Evolutionary conservation across 2,113 vertebrate genomes (phyloP).

Genomic region (Monopterus albus): DNA sequence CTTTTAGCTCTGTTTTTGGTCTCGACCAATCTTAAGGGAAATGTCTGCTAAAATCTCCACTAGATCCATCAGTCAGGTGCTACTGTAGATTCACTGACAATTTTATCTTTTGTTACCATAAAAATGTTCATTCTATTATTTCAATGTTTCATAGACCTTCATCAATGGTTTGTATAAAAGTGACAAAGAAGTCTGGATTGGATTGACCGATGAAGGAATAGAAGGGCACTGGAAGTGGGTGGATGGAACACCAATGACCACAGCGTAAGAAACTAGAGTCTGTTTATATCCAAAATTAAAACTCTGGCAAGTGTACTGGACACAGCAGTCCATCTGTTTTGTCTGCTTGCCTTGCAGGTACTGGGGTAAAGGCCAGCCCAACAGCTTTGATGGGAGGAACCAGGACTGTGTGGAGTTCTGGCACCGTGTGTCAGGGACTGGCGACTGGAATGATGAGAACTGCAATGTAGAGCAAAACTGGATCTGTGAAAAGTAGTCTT

Average conservation of each 20-base stretch:
- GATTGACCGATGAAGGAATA: slow-evolving; percentile 57
- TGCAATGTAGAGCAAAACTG: slow-evolving; percentile 51
- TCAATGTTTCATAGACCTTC: slow-evolving; percentile 57
- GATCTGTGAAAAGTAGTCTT: slow-evolving; percentile 65
- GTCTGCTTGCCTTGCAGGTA: slow-evolving; percentile 40
- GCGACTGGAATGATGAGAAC: slow-evolving; percentile 71
- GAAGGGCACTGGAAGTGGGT: slow-evolving; percentile 73
- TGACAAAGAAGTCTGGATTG: slow-evolving; percentile 72
- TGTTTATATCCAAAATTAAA: background rate
- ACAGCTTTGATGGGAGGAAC: slow-evolving; percentile 60
- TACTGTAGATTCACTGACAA: no score
- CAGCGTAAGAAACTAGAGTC: slow-evolving; percentile 32
- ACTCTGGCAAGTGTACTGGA: background rate
- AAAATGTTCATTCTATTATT: no score
- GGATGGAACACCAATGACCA: slow-evolving; percentile 54
- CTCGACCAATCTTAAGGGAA: background rate
- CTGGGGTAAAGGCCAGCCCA: slow-evolving; percentile 70
- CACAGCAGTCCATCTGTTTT: no score
- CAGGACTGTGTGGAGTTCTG: slow-evolving; percentile 76
- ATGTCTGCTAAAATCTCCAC: background rate
- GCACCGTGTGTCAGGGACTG: background rate
- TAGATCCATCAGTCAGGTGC: background rate
- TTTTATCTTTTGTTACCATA: no score
- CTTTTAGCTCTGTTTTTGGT: background rate
- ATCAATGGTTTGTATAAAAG: slow-evolving; percentile 44